Percentiles rank a stretch among this genome's conserved stretches.
phyloP scores from a whole-genome alignment of 1,140 invertebrate species.

The Zeugodacus cucurbitae region DNA sequence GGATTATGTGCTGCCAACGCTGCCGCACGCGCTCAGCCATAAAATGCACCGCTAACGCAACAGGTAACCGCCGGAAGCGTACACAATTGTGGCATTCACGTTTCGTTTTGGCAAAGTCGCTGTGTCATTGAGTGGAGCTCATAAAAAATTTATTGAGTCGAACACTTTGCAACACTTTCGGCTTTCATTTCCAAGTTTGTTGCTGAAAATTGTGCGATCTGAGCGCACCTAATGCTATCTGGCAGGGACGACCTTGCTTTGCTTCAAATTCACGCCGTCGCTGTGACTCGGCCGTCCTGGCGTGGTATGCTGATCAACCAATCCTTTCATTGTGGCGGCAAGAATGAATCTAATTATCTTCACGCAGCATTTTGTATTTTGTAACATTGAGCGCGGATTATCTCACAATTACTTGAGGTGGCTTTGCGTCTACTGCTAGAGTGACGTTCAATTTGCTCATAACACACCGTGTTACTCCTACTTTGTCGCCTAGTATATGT shows the following conservation, averaged over 20 bases:
- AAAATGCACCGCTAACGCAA: not conserved
- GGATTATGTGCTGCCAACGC: not conserved
- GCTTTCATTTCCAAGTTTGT: too few relatives aligned
- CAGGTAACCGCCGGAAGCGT: not conserved
- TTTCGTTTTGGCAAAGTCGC: not conserved
- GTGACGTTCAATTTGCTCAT: too few relatives aligned
- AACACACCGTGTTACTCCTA: not conserved
- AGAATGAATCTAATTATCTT: constrained; percentile 1
- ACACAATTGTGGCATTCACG: not conserved
- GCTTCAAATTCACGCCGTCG: not conserved
- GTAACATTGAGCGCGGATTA: not conserved
- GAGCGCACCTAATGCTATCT: not conserved
- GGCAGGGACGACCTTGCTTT: not conserved
- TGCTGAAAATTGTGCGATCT: not conserved
- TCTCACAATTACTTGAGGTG: not conserved
- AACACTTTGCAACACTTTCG: not conserved
- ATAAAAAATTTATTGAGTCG: not conserved
- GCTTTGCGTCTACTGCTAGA: too few relatives aligned
- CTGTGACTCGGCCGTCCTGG: not conserved
- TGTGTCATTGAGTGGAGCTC: not conserved
- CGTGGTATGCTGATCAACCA: too few relatives aligned
- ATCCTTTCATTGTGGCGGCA: not conserved
- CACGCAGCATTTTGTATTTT: not conserved
- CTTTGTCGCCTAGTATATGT: too few relatives aligned
- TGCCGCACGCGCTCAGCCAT: not conserved